Base-by-base conservation (phyloP, 35 echinoderm and acorn worm genomes). In the Acanthaster planci region DNA sequence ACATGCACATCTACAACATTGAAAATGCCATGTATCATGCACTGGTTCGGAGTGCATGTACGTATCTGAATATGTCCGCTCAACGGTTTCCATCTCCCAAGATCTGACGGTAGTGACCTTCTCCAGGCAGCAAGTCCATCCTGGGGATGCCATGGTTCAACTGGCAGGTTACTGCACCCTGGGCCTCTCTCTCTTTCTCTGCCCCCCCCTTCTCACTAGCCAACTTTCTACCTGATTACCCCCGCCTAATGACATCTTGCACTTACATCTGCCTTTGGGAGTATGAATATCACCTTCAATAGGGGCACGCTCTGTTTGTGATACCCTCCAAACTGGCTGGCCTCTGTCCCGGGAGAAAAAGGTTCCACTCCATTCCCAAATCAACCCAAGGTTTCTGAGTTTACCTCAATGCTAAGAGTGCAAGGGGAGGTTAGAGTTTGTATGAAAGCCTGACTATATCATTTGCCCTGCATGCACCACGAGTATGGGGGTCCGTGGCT, bases 261-360 rank as follows among this genome's bases (percentile, higher is more conserved):
- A 72, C 64, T 72, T 72, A 72, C 64, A 72, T 72, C 64, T 72
- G 64, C 64, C 64, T 72, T 72, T 72, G 64, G 64, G 64, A 72
- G 30, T 35, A 72, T 72, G 30, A 72, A 35, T 72, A 72, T 72
- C 64, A 72, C 64, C 64, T 72, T 8, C 34, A 26, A 72, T 72
- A 72, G 14, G 29, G 21, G 34, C 34, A 72, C 64, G 64, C 64
- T 72, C 64, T 29, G 64, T 72, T 72, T 19, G 26, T 72, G 64
- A 72, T 72, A 72, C 64, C 64, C 64, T 72, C 34, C 23, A 14
- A 72, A 10, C 64, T 31, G 64, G 64, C 23, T 72, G 34, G 0
- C 19, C 1, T 34, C 64, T 72, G 21, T 26, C 2, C 21, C 14
- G 64, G 34, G 26, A 31, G 14, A 72, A 19, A 26, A 14, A 72